A percentile compares a stretch with the other conserved stretches of the same genome.
phyloP scores from a whole-genome alignment of 2,113 vertebrate species.

The Tychaedon coryphoeus region DNA sequence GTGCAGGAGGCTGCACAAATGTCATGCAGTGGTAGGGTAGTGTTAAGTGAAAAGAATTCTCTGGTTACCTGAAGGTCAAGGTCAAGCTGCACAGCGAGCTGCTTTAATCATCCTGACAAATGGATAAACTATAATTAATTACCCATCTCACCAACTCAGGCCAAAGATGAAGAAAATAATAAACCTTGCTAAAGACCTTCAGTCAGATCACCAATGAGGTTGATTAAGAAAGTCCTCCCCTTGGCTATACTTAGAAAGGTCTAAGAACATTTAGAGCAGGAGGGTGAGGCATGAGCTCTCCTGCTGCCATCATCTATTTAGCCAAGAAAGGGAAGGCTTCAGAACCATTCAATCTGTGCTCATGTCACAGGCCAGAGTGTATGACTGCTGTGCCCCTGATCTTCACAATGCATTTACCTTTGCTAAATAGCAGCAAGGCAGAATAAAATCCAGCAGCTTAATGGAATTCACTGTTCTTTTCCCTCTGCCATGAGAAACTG shows the following conservation, averaged over 20 bases:
- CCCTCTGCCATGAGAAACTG: neutral
- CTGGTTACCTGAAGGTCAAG: neutral
- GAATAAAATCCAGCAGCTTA: neutral
- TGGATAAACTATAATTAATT: slow-evolving; percentile 51
- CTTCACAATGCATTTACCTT: neutral
- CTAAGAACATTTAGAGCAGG: neutral
- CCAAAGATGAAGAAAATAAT: slow-evolving; percentile 31
- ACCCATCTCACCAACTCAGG: neutral
- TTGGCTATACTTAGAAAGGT: neutral
- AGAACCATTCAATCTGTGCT: neutral
- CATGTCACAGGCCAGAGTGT: neutral
- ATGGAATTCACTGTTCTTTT: neutral
- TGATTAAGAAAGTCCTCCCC: neutral
- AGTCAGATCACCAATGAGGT: neutral
- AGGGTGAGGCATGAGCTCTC: neutral
- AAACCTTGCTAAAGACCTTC: slow-evolving; percentile 25
- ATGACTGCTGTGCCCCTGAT: neutral
- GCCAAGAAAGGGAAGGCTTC: neutral
- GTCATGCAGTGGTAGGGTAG: neutral
- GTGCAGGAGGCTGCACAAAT: neutral
- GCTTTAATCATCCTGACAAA: slow-evolving; percentile 44
- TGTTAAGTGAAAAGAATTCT: neutral
- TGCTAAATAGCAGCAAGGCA: neutral
- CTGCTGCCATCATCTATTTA: neutral
- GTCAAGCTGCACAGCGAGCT: neutral